These are phyloP conservation scores for Hyperoodon ampullatus DNA, from an alignment of 2,113 vertebrate genomes.

Conservation along the genomic window DNA sequence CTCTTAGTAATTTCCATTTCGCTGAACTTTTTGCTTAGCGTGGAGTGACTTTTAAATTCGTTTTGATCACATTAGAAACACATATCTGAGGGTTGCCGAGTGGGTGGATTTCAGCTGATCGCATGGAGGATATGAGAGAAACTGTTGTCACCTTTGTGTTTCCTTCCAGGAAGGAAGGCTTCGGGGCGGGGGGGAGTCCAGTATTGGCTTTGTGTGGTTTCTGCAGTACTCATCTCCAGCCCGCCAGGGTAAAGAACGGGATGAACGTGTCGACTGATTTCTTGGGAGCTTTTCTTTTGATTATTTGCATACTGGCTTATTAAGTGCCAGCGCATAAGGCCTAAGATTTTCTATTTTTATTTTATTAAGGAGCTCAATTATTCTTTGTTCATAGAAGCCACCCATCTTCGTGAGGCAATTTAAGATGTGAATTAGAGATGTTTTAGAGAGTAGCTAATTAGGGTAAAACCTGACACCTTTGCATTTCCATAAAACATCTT, in stretches of 20 bases:
- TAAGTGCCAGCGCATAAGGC: not conserved
- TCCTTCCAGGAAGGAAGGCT: not conserved
- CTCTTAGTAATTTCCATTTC: not conserved
- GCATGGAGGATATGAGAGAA: not conserved
- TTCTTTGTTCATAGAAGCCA: not conserved
- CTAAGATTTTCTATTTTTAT: not conserved
- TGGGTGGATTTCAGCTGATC: not conserved
- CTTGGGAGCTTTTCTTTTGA: not conserved
- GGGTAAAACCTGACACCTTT: not conserved
- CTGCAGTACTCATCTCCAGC: accelerated
- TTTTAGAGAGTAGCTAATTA: slow-evolving; percentile 22
- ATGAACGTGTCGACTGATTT: not conserved
- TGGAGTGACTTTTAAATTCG: not conserved
- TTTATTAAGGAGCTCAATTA: slow-evolving; percentile 25
- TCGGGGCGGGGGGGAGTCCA: accelerated
- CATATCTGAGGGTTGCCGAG: not conserved
- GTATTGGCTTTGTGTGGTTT: accelerated
- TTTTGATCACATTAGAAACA: not conserved
- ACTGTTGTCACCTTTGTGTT: accelerated
- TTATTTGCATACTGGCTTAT: slow-evolving; percentile 1
- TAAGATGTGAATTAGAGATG: slow-evolving; percentile 20
- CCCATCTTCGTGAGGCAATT: slow-evolving; percentile 11
- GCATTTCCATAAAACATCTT: not conserved
- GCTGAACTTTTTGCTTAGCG: not conserved
- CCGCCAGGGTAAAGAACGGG: not conserved